Evolutionary conservation across 2,888 invertebrate genomes (phyloP), one percentile per base, ranked within the genome.

Genomic region (Pheosia tremula): DNA sequence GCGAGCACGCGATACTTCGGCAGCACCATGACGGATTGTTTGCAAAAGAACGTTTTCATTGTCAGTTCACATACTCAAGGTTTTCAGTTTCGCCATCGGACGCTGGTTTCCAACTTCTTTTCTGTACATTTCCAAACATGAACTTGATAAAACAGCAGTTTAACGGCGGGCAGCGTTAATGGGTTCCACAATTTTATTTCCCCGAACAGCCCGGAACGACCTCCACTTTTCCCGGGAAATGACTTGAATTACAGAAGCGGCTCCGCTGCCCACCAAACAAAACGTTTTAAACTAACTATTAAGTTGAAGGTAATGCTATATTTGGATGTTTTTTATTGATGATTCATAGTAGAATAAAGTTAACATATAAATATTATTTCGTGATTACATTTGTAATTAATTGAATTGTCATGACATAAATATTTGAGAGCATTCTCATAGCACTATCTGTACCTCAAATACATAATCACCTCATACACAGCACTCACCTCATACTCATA

Each of bases 101-200:
- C 24, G 24, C 24, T 24, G 24, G 24, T 24, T 24, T 24, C 24
- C 50, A 39, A 59, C 24, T 62, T n/a, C 57, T 3, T 6, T 9
- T 3, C 8, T 11, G 36, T 60, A 45, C 66, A 56, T 59, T 72
- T 60, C 6, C 39, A 61, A 56, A 59, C 49, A 13, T 63, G 62
- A 55, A 71, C 64, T 64, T 69, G 61, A 63, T 66, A 61, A 71
- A 74, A 64, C 62, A 67, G 62, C 41, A 13, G 62, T 64, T 58
- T 62, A 60, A 64, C 65, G 64, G 55, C 56, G 57, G 7, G 38
- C 55, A 37, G 60, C 41, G 65, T 58, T 74, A 74, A 71, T 71
- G 77, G 68, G 65, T 63, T 69, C 62, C 37, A 63, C 67, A 61
- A 56, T 69, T 67, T 67, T 62, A 74, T 69, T 69, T 54, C 60